These are phyloP conservation scores for Candoia aspera DNA, from an alignment of 2,113 vertebrate species.

Conservation along the genomic window DNA sequence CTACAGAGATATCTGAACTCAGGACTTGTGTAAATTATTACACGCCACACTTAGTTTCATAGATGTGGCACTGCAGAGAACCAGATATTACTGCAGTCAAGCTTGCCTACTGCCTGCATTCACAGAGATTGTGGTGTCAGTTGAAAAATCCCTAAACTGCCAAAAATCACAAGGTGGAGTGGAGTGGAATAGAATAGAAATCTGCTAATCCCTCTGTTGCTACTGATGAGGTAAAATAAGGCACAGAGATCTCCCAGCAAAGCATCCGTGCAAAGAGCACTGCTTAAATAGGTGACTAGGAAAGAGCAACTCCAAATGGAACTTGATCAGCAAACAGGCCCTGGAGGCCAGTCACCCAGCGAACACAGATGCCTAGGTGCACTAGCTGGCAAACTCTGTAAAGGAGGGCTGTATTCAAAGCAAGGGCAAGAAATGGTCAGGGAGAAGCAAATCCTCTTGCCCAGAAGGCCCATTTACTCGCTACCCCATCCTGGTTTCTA, in stretches of 20 bases:
- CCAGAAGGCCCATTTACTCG: not conserved
- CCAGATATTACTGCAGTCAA: not conserved
- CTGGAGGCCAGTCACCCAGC: too few species aligned
- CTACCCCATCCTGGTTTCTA: not conserved
- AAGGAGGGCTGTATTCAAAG: not conserved
- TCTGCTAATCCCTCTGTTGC: not conserved
- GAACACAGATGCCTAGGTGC: not conserved
- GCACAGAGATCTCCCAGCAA: too few species aligned
- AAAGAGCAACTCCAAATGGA: not conserved
- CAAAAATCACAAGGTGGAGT: not conserved
- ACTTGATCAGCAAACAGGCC: not conserved
- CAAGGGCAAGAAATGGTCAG: not conserved
- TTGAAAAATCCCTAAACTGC: not conserved
- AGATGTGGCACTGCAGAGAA: not conserved
- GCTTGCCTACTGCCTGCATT: not conserved
- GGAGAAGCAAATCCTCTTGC: not conserved
- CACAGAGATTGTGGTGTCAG: not conserved
- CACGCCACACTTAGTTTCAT: not conserved
- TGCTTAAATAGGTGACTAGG: not conserved
- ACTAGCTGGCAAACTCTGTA: too few species aligned
- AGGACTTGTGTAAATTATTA: not conserved
- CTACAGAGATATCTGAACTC: not conserved
- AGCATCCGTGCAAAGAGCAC: not conserved
- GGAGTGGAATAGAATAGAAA: not conserved
- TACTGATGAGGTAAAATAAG: too few species aligned